Base-by-base conservation (phyloP, 2,113 vertebrate genomes). In the Oryzias curvinotus region DNA sequence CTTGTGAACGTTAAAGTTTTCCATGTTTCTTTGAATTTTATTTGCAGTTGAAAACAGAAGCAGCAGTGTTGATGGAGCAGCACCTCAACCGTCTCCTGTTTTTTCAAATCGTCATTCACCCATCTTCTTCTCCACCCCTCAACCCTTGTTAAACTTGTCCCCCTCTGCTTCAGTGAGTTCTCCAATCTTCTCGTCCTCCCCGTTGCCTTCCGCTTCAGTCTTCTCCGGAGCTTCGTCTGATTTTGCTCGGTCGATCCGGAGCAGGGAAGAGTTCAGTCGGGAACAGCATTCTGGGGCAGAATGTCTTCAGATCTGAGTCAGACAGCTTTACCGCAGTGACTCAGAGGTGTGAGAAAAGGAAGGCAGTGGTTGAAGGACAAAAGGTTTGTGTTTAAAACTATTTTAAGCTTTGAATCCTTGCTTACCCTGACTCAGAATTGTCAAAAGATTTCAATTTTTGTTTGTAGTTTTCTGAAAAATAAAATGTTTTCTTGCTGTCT, bases 211-310 rank as follows among this genome's bases (percentile, higher is more conserved):
- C 4, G 2, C 63, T 18, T 67, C 77, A n/a, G 5, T 62, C 64
- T 21, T 65, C 61, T 18, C 62, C 62, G 1, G 89, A 91, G 78
- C 65, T 92, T 50, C 90, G 91, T 5, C 64, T 93, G 67, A 83
- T 92, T 13, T 48, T 93, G 48, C 68, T 93, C 2, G 92, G 92
- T 6, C 77, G 85, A 21, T 78, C 84, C 5, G 85, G 89, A 48
- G 53, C 89, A 0, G 92, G 92, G 25, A 93, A 92, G 64, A 92
- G 91, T 28, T 18, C 65, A 15, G 87, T 75, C 8, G 91, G 89
- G 28, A 93, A 93, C 55, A 4, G 0, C 18, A 87, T 93, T 23
- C 80, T 93, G 25, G 90, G 89, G 4, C 54, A 19, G 5, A 68
- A 87, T 18, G 85, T 12, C 45, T 91, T 92, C 63, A 30, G 60